Conservation (phyloP, 2,797 vertebrate genomes). For the Lithobates sylvaticus region DNA sequence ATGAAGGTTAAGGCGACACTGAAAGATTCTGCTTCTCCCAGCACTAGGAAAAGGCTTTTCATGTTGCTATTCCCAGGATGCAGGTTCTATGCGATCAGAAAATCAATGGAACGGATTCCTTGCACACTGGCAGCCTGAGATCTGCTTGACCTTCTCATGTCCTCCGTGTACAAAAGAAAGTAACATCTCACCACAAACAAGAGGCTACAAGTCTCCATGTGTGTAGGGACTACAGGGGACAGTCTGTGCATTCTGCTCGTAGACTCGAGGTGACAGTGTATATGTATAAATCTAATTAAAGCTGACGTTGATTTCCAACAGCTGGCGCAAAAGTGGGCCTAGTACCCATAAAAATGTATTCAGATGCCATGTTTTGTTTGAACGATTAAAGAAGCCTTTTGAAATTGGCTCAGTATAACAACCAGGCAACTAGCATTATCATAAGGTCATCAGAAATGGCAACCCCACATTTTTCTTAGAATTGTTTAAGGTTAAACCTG, state of each 20-base stretch:
- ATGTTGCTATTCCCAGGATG: slow-evolving; percentile 49
- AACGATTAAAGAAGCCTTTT: too few species aligned
- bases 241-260: background rate
- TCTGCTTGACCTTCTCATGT: slow-evolving; percentile 47
- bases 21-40: slow-evolving; percentile 47
- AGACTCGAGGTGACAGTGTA: background rate
- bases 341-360: too few species aligned
- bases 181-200: background rate
- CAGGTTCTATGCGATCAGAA: slow-evolving; percentile 47
- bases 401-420: too few species aligned
- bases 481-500: too few species aligned
- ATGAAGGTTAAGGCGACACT: slow-evolving; percentile 45
- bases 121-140: slow-evolving; percentile 34
- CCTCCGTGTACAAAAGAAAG: background rate
- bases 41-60: slow-evolving; percentile 50
- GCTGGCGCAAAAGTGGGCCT: too few species aligned
- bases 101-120: slow-evolving; percentile 52
- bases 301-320: too few species aligned
- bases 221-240: background rate
- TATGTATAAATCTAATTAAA: too few species aligned
- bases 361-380: too few species aligned
- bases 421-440: too few species aligned
- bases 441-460: too few species aligned
- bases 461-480: too few species aligned
- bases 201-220: slow-evolving; percentile 6